These are phyloP conservation scores for Coptodon rendalli DNA, from an alignment of 2,113 vertebrate species.

Conservation along the genomic window DNA sequence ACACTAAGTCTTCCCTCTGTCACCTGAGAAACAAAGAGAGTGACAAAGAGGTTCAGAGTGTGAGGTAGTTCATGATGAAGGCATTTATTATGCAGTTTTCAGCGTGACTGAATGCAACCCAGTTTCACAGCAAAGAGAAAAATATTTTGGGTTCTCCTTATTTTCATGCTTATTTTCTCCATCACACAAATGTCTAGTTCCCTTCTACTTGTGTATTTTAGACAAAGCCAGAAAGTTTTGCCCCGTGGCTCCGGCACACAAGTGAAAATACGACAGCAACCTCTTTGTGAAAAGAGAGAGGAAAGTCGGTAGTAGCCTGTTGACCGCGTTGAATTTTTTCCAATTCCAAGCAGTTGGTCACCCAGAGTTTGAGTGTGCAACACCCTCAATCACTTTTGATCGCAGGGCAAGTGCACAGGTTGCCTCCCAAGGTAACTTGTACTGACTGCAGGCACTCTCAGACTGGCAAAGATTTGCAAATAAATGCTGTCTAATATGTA, in stretches of 20 bases:
- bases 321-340: background rate
- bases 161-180: background rate
- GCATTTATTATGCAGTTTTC: background rate
- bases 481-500: background rate
- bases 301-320: background rate
- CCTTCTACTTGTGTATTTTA: background rate
- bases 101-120: background rate
- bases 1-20: background rate
- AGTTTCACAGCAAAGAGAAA: background rate
- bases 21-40: background rate
- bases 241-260: rapidly evolving
- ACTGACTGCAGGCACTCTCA: background rate
- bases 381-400: background rate
- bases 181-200: background rate
- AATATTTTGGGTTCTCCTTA: background rate
- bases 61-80: background rate
- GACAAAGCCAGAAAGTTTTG: background rate
- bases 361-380: background rate
- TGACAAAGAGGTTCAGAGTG: background rate
- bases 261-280: background rate
- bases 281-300: background rate
- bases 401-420: background rate
- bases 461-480: background rate
- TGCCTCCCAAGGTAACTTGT: background rate
- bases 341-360: background rate